phyloP scores from a whole-genome alignment of 1,140 invertebrate species.

The Nomia melanderi region DNA sequence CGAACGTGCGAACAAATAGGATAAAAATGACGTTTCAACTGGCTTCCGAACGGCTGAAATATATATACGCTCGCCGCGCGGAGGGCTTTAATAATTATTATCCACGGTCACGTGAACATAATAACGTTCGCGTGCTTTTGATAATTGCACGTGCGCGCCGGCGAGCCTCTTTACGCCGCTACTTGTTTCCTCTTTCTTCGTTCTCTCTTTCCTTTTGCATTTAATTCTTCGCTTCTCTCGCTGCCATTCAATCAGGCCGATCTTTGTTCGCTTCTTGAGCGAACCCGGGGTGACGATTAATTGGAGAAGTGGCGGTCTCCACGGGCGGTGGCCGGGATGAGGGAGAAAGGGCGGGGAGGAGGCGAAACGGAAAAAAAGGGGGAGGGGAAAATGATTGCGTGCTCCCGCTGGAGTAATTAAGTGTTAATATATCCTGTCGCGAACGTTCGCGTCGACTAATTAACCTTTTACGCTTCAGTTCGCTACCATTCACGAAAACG shows the following conservation, averaged over 20 bases:
- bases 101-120: conserved; percentile 47
- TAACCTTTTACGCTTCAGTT: conserved; percentile 31
- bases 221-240: no score
- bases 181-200: no score
- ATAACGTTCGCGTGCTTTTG: conserved; percentile 42
- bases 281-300: conserved; percentile 18
- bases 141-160: conserved; percentile 35
- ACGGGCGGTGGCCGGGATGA: no score
- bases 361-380: no score
- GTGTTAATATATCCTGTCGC: conserved; percentile 32
- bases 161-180: conserved; percentile 13
- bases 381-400: conserved; percentile 1
- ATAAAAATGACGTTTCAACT: conserved; percentile 42
- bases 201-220: no score
- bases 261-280: conserved; percentile 38
- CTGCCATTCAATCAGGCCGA: conserved; percentile 36
- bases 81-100: conserved; percentile 39
- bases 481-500: conserved; percentile 16
- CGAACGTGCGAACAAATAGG: conserved; percentile 59
- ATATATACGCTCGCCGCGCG: conserved; percentile 21
- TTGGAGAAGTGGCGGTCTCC: conserved; percentile 20
- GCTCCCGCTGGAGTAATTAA: conserved; percentile 20
- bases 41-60: conserved; percentile 2
- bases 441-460: conserved; percentile 16
- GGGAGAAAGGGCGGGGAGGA: no score